Conservation (phyloP, 2,113 vertebrate species). For the Paracanthobrama guichenoti region DNA sequence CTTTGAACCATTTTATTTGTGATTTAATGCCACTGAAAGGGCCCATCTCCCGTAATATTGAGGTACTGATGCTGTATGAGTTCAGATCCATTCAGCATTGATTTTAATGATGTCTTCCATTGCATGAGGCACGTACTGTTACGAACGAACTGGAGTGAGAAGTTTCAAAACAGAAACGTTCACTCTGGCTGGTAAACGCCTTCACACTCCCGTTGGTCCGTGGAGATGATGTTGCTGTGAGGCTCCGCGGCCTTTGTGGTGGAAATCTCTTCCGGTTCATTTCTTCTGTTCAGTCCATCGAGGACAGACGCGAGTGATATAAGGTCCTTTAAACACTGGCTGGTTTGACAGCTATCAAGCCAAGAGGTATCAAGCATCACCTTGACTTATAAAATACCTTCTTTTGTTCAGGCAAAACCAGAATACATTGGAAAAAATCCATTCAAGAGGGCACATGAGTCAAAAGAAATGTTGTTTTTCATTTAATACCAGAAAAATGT, state of each 20-base stretch:
- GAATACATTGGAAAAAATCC: background rate
- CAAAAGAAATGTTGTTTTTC: background rate
- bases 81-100: background rate
- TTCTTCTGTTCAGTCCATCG: no score
- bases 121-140: no score
- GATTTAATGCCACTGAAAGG: background rate
- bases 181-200: no score
- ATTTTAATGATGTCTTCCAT: background rate
- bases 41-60: background rate
- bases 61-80: background rate
- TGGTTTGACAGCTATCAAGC: background rate
- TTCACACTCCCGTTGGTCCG: no score
- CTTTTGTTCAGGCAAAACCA: background rate
- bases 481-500: background rate
- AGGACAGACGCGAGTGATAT: no score
- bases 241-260: no score
- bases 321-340: background rate
- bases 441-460: background rate
- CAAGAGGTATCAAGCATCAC: background rate
- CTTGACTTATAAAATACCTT: background rate
- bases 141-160: no score
- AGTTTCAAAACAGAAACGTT: no score
- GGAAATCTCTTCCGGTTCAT: no score
- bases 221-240: no score
- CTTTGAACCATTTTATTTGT: background rate